phyloP scores from a whole-genome alignment of 1,140 invertebrate species.

The Tetragnatha versicolor region DNA sequence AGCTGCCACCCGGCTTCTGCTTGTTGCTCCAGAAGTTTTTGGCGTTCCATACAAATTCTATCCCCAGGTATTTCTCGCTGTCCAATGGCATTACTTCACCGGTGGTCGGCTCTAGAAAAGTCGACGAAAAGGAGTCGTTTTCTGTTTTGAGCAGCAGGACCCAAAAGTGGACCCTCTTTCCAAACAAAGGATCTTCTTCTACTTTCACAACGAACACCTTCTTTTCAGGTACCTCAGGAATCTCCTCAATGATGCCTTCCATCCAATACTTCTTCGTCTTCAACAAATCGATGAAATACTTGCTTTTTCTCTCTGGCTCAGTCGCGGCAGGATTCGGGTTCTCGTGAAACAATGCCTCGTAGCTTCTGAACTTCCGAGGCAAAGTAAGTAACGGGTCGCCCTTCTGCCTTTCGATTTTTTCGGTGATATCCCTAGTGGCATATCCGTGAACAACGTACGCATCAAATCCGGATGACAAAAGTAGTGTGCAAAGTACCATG shows the following conservation, averaged over 20 bases:
- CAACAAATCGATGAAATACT: conserved; percentile 28
- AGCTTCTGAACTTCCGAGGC: neutral
- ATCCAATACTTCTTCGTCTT: conserved; percentile 10
- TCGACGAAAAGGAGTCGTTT: conserved; percentile 70
- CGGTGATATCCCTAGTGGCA: conserved; percentile 73
- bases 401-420: conserved; percentile 67
- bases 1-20: conserved; percentile 66
- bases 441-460: conserved; percentile 88
- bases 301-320: neutral
- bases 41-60: conserved; percentile 88
- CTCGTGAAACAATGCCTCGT: neutral
- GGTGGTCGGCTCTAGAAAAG: conserved; percentile 85
- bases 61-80: conserved; percentile 73
- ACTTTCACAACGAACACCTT: neutral
- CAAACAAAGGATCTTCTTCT: conserved; percentile 72
- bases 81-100: conserved; percentile 71
- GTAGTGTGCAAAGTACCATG: conserved; percentile 77
- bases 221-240: neutral
- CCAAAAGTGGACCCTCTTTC: conserved; percentile 83
- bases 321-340: neutral
- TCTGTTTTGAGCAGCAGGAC: conserved; percentile 73
- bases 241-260: neutral
- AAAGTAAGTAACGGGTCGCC: conserved; percentile 61
- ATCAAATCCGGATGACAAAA: conserved; percentile 83
- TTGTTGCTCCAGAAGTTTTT: conserved; percentile 86